Evolutionary conservation across 1,140 invertebrate species (phyloP).

Genomic region (Ceratina japonica): DNA sequence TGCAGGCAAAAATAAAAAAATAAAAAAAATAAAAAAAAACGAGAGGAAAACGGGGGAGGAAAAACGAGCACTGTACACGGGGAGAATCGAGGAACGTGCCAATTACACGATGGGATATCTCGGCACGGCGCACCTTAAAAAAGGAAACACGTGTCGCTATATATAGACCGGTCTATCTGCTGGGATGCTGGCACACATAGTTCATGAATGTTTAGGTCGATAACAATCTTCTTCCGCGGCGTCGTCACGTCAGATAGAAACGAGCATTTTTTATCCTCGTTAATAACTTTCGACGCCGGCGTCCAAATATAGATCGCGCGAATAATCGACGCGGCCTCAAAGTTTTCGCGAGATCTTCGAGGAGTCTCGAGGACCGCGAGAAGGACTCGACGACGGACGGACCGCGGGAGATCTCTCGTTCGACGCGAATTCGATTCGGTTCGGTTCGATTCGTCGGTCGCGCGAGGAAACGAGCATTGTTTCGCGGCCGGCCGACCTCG

Average conservation of each 20-base stretch:
- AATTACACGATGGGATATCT: constrained; percentile 45
- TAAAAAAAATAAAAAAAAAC: background rate
- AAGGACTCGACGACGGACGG: no score
- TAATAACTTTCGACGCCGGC: constrained; percentile 6
- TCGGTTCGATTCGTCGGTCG: constrained; percentile 19
- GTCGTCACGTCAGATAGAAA: constrained; percentile 16
- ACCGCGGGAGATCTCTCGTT: no score
- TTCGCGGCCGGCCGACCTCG: constrained; percentile 21
- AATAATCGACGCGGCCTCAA: constrained; percentile 12
- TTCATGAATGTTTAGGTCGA: constrained; percentile 54
- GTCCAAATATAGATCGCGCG: constrained; percentile 19
- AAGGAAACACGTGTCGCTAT: constrained; percentile 57
- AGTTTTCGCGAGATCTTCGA: background rate
- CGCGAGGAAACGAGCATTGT: constrained; percentile 5
- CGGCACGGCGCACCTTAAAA: constrained; percentile 51
- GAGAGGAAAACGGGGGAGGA: background rate
- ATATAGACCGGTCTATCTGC: constrained; percentile 54
- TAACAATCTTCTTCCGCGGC: constrained; percentile 23
- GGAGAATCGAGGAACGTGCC: constrained; percentile 29
- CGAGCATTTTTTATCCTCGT: constrained; percentile 23
- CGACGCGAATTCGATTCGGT: constrained; percentile 35
- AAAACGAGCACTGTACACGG: background rate
- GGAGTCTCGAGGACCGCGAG: no score
- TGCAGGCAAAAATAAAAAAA: background rate
- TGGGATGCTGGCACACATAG: constrained; percentile 35